Conservation (phyloP, 2,113 vertebrate genomes). For the Rhabdornis inornatus region DNA sequence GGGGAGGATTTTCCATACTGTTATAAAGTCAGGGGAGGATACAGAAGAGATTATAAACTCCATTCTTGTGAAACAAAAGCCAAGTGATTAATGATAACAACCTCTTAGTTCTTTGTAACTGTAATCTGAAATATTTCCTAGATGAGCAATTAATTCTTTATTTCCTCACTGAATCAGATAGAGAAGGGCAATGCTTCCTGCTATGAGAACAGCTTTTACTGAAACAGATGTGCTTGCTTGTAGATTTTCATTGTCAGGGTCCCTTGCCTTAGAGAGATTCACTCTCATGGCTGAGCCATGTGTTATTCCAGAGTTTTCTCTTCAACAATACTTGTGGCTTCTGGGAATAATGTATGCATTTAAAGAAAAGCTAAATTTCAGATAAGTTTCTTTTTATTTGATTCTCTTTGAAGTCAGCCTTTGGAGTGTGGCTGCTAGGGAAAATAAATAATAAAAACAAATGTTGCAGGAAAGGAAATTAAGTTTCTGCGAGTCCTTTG, state of each 20-base stretch:
- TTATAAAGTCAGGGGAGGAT: background rate
- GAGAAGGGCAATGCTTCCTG: background rate
- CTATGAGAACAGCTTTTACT: background rate
- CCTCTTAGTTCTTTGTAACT: background rate
- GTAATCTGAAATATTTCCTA: background rate
- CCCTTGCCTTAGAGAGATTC: background rate
- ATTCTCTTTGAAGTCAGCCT: conserved; percentile 1
- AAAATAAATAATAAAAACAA: conserved; percentile 16
- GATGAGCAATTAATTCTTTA: background rate
- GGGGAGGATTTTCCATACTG: background rate
- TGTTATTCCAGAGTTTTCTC: background rate
- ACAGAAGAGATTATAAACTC: background rate
- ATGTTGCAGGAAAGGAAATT: conserved; percentile 6
- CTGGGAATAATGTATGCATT: background rate
- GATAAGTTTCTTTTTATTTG: background rate
- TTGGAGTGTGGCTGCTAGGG: background rate
- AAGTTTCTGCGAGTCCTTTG: background rate
- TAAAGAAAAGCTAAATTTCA: background rate
- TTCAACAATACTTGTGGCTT: background rate
- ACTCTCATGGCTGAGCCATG: background rate
- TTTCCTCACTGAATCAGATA: background rate
- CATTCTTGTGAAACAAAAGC: background rate
- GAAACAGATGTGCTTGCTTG: background rate
- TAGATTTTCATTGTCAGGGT: background rate
- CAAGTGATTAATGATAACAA: background rate